Conservation (phyloP, 2,113 vertebrate genomes). For the Microtus oregoni region DNA sequence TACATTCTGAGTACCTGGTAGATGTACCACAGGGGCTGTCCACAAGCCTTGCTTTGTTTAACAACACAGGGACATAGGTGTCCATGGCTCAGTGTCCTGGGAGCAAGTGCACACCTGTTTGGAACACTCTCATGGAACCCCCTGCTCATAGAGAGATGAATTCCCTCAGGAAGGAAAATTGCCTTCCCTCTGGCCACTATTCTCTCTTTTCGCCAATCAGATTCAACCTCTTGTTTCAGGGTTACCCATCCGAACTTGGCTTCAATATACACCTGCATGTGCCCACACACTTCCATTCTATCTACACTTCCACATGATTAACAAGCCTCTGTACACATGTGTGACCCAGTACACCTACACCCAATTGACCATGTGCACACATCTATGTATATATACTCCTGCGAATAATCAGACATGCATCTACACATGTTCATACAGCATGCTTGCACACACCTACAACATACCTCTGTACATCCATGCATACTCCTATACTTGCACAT, state of each 20-base stretch:
- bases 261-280: background rate
- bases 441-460: background rate
- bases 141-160: too few relatives aligned
- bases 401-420: background rate
- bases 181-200: too few relatives aligned
- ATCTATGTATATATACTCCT: background rate
- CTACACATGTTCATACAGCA: background rate
- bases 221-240: background rate
- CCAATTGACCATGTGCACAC: background rate
- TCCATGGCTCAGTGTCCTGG: fast-evolving
- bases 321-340: too few relatives aligned
- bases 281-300: background rate
- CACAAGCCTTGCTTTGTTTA: too few relatives aligned
- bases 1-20: background rate
- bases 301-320: background rate
- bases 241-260: background rate
- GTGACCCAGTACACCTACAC: background rate
- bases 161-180: background rate
- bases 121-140: background rate
- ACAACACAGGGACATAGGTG: background rate
- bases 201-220: fast-evolving
- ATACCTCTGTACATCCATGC: background rate
- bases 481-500: too few relatives aligned
- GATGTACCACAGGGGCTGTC: background rate
- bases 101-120: too few relatives aligned